Percentiles rank a stretch among this genome's conserved stretches.
Evolutionary conservation across 2,113 vertebrate genomes (phyloP).

Genomic region (Phasianus colchicus): DNA sequence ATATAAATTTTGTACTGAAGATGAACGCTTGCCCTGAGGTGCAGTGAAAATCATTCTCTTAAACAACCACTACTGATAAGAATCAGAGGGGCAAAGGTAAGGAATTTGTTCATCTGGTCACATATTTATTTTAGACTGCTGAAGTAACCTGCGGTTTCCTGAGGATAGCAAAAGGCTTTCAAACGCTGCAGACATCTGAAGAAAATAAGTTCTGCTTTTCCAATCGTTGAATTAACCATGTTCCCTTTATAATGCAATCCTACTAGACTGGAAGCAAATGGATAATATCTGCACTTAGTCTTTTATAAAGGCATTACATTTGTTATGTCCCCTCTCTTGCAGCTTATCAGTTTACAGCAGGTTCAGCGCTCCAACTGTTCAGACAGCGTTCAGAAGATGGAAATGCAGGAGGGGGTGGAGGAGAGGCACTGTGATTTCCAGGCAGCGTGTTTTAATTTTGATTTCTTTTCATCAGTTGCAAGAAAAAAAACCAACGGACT

Average conservation of each 20-base stretch:
- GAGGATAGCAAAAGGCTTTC: not conserved
- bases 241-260: not conserved
- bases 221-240: not conserved
- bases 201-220: not conserved
- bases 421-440: not conserved
- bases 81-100: conserved; percentile 22
- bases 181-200: not conserved
- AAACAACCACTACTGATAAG: not conserved
- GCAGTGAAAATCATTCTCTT: not conserved
- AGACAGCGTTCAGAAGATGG: not conserved
- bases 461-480: not conserved
- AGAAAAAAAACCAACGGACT: not conserved
- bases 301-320: not conserved
- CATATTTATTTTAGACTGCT: not conserved
- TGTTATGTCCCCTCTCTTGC: not conserved
- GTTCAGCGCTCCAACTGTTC: not conserved
- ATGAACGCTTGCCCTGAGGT: not conserved
- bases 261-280: not conserved
- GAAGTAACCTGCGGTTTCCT: not conserved
- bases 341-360: not conserved
- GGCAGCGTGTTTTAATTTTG: not conserved
- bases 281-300: not conserved
- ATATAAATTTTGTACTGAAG: not conserved
- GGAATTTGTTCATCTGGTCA: not conserved
- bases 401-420: not conserved